Base-by-base conservation (phyloP, 2,888 invertebrate genomes). In the Elegia similella region DNA sequence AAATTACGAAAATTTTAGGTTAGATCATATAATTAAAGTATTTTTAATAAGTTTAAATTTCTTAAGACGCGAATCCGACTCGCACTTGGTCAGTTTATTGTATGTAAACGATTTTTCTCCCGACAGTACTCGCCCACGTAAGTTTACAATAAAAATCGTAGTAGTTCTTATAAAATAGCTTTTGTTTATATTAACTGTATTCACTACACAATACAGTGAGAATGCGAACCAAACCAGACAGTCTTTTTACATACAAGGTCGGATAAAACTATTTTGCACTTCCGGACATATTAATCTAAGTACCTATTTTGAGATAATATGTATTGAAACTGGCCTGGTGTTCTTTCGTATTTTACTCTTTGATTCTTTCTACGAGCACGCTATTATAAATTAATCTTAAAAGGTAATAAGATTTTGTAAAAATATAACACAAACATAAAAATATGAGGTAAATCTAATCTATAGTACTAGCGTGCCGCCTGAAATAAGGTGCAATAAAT, bases 111-210 rank as follows among this genome's bases (percentile, higher is more conserved):
- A 23, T 48, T 48, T 30, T 47, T 32, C 13, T 48, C 3, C 46
- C 29, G 32, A 32, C 32, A 16, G 15, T 32, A 48, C 30, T 32
- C n/a, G 30, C 47, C n/a, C 1, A 38, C 38, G 38, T 38, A 29
- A 29, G 23, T 47, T 32, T 13, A 8, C 23, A 23, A 23, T 13
- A 32, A 30, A 48, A 48, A 32, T 47, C 30, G 30, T 32, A 48
- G 30, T 15, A 29, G 15, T 13, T 7, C 32, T 48, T 32, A 32
- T 48, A 32, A 32, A 48, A 50, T 16, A 50, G 12, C 15, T 34
- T 50, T 50, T 50, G 50, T 50, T 34, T 50, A 50, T 50, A 34
- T 34, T 34, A 12, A 1, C 34, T 50, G 12, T 15, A 17, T 17
- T 34, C 34, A 50, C 16, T 16, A 32, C 12, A 15, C 50, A n/a